Base-by-base conservation (phyloP, 1,140 invertebrate species). In the Drosophila nannoptera region DNA sequence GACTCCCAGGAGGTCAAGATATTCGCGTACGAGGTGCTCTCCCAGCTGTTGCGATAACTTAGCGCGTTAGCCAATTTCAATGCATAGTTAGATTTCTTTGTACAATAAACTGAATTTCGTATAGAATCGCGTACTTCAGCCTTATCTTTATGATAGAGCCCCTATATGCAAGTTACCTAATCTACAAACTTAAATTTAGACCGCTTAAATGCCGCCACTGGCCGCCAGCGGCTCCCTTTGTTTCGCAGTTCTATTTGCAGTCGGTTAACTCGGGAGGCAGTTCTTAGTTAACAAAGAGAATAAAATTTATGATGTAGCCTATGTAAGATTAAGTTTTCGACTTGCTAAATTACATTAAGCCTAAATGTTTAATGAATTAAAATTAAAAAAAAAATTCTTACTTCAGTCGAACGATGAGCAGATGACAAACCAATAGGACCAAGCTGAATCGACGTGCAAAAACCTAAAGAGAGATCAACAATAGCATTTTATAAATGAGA, bases 1-100 rank as follows among this genome's bases (percentile, higher is more conserved):
- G 92, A 91, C 8, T 92, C 93, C 2, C 88, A 91, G 31, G 94
- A 95, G 88, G 80, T 93, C n/a, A 86, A 84, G 50, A 69, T 87
- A 42, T 68, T 80, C 3, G 66, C 61, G 36, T 89, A 89, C 55
- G 88, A 89, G 55, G 83, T 89, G 1, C 72, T 87, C 12, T 83
- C 73, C 2, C 76, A 72, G 12, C 75, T 59, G 54, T 45, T 63
- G 14, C 77, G 78, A 69, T 82, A 82, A 62, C 22, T 22, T 22
- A 3, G 36, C 46, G 7, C 11, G 12, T 16, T 29, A 16, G 12
- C 8, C 32, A 35, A 52, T 69, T 22, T 2, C 22, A 22, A 3
- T 1, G 22, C 22, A 53, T 46, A 81, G 12, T 35, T 65, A 59
- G 52, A 71, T 59, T 68, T 52, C 22, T 40, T 43, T 9, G 40